phyloP scores from a whole-genome alignment of 2,888 invertebrate species.

The Xestia ashworthii region DNA sequence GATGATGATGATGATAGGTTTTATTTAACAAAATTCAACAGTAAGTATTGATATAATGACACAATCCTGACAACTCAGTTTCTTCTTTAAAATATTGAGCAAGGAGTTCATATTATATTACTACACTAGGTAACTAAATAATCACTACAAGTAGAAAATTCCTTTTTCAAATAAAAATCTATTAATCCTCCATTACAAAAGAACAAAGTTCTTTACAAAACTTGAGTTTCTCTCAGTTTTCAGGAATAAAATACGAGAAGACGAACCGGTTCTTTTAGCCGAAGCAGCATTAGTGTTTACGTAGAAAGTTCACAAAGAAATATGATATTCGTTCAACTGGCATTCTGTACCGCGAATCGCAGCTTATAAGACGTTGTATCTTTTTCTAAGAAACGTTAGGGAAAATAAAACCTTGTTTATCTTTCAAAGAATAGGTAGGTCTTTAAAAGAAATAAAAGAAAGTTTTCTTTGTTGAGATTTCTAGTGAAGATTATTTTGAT shows the following conservation, averaged over 20 bases:
- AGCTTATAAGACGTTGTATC: not conserved
- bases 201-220: not conserved
- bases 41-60: too few species aligned
- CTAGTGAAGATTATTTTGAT: not conserved
- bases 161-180: not conserved
- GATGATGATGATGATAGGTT: too few species aligned
- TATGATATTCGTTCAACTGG: slow-evolving; percentile 17
- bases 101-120: too few species aligned
- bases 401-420: slow-evolving; percentile 4
- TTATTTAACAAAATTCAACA: too few species aligned
- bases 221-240: not conserved
- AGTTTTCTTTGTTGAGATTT: not conserved
- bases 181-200: not conserved
- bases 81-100: too few species aligned
- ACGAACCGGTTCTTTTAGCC: not conserved
- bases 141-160: not conserved
- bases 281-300: slow-evolving; percentile 17
- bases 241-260: slow-evolving; percentile 19
- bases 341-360: not conserved
- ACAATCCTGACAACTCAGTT: too few species aligned
- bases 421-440: not conserved
- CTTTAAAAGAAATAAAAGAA: not conserved
- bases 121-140: too few species aligned
- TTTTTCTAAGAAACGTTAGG: slow-evolving; percentile 1
- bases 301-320: slow-evolving; percentile 30